Base-by-base conservation (phyloP, 2,113 vertebrate species). In the Clarias macrocephalus region DNA sequence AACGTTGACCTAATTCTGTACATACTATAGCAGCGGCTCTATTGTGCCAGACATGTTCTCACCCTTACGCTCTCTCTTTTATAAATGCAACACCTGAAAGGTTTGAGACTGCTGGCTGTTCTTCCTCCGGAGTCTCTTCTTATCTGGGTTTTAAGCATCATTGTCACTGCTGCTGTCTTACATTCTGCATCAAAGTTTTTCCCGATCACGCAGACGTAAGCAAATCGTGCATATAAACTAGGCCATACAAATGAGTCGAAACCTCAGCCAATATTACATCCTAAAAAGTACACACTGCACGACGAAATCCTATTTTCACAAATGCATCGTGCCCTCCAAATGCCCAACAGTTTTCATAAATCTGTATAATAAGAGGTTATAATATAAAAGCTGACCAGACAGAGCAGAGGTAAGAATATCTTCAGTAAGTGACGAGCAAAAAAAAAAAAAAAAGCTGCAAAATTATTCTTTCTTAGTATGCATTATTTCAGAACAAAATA, bases 1-100 rank as follows among this genome's bases (percentile, higher is more conserved):
- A 92, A 90, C 90, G 93, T 91, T 95, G 95, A 95, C 95, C 95
- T 94, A 94, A 93, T 95, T 95, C 89, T 93, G 90, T 86, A 86
- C 87, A 92, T 94, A 37, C 33, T 37, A 95, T 93, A 94, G 92
- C 92, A 91, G 91, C 87, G 18, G 66, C 86, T 89, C 79, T 93
- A 84, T 30, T 93, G 92, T 91, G 83, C 88, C 89, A 93, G 93
- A 91, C 92, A 90, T 89, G 85, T 88, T 92, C 88, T 90, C 68
- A 79, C 59, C 42, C 65, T 84, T 77, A 81, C 7, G 21, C 28
- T 63, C 15, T 52, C 57, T 83, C 79, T 91, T 89, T 91, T 92
- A 92, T 94, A 92, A 91, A 89, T 91, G 76, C 87, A 91, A 92
- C 91, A 91, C 89, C 90, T 89, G 84, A 90, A 90, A 63, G 57